These are phyloP conservation scores for Cerceris ruficornis DNA, from an alignment of 2,888 invertebrate species.

Conservation along the genomic window DNA sequence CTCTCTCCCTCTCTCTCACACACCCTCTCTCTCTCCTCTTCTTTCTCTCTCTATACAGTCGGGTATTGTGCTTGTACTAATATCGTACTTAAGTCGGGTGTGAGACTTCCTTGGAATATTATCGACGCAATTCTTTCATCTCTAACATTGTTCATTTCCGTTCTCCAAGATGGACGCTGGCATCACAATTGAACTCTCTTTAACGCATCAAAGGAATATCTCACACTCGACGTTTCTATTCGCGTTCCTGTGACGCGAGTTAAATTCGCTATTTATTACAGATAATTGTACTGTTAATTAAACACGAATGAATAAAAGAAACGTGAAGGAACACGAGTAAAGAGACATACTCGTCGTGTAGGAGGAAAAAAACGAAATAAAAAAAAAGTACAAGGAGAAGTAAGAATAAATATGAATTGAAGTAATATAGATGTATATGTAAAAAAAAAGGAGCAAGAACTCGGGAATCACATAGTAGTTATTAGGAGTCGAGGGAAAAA, in stretches of 20 bases:
- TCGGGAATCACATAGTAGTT: slow-evolving; percentile 55
- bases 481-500: slow-evolving; percentile 42
- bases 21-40: slow-evolving; percentile 17
- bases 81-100: slow-evolving; percentile 69
- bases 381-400: slow-evolving; percentile 36
- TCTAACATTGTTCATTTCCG: not conserved
- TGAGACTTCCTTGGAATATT: slow-evolving; percentile 31
- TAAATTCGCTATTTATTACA: slow-evolving; percentile 63
- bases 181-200: slow-evolving; percentile 9
- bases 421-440: slow-evolving; percentile 27
- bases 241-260: slow-evolving; percentile 49
- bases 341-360: slow-evolving; percentile 36
- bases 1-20: slow-evolving; percentile 11
- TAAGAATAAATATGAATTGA: slow-evolving; percentile 39
- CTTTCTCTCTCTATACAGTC: slow-evolving; percentile 58
- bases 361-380: slow-evolving; percentile 41
- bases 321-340: slow-evolving; percentile 66
- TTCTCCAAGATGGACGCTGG: slow-evolving; percentile 30
- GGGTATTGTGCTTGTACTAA: slow-evolving; percentile 74
- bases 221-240: slow-evolving; percentile 35
- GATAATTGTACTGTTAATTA: slow-evolving; percentile 74
- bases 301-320: slow-evolving; percentile 63
- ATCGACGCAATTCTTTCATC: no score
- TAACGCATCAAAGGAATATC: slow-evolving; percentile 25
- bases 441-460: slow-evolving; percentile 33